Base-by-base conservation (phyloP, 2,797 vertebrate species). In the Mus spretus region DNA sequence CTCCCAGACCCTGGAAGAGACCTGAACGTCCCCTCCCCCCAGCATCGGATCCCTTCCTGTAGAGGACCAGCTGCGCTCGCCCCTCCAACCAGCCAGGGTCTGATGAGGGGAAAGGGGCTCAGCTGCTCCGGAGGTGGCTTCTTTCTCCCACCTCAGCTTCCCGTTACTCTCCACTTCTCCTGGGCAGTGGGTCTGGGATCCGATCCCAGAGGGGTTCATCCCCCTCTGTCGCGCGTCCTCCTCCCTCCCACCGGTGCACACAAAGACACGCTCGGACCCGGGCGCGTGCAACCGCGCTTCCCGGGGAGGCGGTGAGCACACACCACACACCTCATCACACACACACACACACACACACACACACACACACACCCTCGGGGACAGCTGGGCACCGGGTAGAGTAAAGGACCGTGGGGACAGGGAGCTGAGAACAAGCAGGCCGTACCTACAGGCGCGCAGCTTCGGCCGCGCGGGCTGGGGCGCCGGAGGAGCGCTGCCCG, bases 371-470 rank as follows among this genome's bases (percentile, higher is more conserved):
- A 26, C 65, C 59, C 89, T 74, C 3, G 8, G 93, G 59, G 80
- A 34, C n/a, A 2, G 70, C 67, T 3, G 12, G 86, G 3, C 91
- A 31, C 70, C 3, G 77, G 67, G 50, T 8, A 65, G 67, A 37
- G n/a, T 59, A 87, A 63, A 7, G 89, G 70, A 31, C 50, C 11
- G 4, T 3, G 67, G 81, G 77, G 65, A 50, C 95, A 20, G 74
- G 75, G 82, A 83, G 61, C 94, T 44, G 94, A 53, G 74, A 67
- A 94, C 89, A 19, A 72, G 72, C 82, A 96, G 95, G 96, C 96
- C 97, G 81, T 97, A 98, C 97, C 97, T 98, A 97, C 97, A 96
- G 94, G 97, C 94, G 96, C 95, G 96, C 97, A 93, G 97, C 97
- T 87, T 96, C 77, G 74, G 95, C 94, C 87, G 83, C 74, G 89